Conservation (phyloP, 2,797 vertebrate species). For the Takifugu rubripes region DNA sequence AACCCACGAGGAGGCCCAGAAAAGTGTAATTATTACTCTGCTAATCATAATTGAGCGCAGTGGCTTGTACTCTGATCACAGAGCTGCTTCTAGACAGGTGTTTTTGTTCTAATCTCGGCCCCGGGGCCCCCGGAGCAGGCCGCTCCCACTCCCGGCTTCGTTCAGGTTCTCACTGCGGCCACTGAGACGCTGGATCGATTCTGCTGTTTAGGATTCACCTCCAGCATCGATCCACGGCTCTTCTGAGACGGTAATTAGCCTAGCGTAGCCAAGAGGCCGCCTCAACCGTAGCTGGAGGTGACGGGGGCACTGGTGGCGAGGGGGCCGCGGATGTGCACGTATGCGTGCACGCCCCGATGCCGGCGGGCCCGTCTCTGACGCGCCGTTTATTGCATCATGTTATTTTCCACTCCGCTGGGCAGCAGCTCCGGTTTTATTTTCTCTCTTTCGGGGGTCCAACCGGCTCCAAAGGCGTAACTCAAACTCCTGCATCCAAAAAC, state of each 20-base stretch:
- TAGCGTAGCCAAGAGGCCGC: conserved; percentile 35
- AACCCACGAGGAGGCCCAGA: conserved; percentile 27
- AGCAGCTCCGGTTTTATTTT: conserved; percentile 43
- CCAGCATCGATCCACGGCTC: conserved; percentile 51
- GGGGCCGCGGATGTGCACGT: not conserved
- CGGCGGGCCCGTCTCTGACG: conserved; percentile 33
- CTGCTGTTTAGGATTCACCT: conserved; percentile 48
- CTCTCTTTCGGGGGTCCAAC: conserved; percentile 41
- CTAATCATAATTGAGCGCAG: conserved; percentile 9
- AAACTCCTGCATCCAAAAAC: conserved; percentile 46
- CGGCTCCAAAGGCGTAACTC: conserved; percentile 55
- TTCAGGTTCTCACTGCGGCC: conserved; percentile 41
- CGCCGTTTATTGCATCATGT: conserved; percentile 62
- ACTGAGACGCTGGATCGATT: conserved; percentile 57
- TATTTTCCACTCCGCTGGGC: conserved; percentile 65
- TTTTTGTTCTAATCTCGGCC: conserved; percentile 11
- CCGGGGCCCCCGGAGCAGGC: conserved; percentile 1
- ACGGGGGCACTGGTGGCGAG: too few species aligned
- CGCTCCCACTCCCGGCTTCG: conserved; percentile 11
- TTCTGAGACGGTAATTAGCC: conserved; percentile 59
- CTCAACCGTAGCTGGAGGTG: too few species aligned
- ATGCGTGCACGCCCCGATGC: too few species aligned
- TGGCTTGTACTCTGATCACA: conserved; percentile 5
- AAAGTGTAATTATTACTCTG: conserved; percentile 32
- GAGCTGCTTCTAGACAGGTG: not conserved